Evolutionary conservation across 1,140 invertebrate genomes (phyloP), one percentile per base, ranked within the genome.

Genomic region (Steinernema feltiae): DNA sequence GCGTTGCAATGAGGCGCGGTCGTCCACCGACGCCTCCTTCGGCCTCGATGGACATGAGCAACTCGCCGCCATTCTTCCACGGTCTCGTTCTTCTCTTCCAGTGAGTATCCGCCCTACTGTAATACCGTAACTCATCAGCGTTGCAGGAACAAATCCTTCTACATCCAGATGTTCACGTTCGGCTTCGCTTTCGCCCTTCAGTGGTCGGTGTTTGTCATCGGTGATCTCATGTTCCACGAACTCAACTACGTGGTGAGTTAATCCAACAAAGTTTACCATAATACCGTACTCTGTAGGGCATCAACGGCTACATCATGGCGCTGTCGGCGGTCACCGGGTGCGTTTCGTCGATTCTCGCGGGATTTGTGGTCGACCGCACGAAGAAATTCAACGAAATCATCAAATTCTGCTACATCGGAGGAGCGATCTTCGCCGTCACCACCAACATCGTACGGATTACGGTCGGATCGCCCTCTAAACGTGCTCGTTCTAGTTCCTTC

Each of bases 1-100:
- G 48, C 75, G 41, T 82, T 30, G 48, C 70, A 30, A 72, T 85
- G 1, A 41, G 76, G 0, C 35, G 71, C 0, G 30, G 76, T 17
- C 72, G 69, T 32, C 82, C 82, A 0, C 82, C 83, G 30, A 81
- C 81, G 0, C 82, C 82, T 12, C 83, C 83, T 30, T 83, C 78
- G 18, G 82, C 83, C 24, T 85, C 83, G 2, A 84, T 77, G 27
- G 83, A 85, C 15, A 83, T 72, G 63, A 81, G 76, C 29, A 53
- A 78, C 41, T 53, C 73, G 31, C 82, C 82, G 15, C 71, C 53
- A 15, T 83, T 83, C 30, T 75, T 81, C 53, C 35, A 83, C 41
- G 82, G 83, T 32, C 79, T 82, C 29, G n/a, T 30, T 17, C 63
- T 73, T 32, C 72, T 85, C 30, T 76, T 82, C 74, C 75, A 63